Percentiles rank a stretch among this genome's conserved stretches.
Conservation (phyloP, 1,140 invertebrate genomes). For the Sycophaga agraensis region DNA sequence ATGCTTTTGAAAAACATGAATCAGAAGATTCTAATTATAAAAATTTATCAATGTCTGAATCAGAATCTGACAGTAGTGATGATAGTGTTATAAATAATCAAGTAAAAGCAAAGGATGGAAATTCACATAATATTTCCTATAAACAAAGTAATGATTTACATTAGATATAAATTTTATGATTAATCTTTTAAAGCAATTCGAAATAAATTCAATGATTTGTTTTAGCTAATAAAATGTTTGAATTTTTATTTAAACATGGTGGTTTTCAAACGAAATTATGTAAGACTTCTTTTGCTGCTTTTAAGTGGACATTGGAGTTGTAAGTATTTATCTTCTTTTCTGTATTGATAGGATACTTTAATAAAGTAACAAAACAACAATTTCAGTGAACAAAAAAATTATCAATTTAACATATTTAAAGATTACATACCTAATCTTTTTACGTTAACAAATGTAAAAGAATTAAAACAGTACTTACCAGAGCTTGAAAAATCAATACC, state of each 20-base stretch:
- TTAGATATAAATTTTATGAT: not conserved
- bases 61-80: constrained; percentile 34
- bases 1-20: constrained; percentile 39
- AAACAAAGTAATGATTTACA: too few relatives aligned
- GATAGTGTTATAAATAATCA: constrained; percentile 6
- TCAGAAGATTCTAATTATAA: constrained; percentile 17
- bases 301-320: constrained; percentile 52
- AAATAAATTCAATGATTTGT: constrained; percentile 14
- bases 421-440: constrained; percentile 43
- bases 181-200: constrained; percentile 22
- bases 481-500: constrained; percentile 48
- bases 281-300: constrained; percentile 31
- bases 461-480: constrained; percentile 49
- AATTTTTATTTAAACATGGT: constrained; percentile 32
- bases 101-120: constrained; percentile 27
- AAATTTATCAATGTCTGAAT: constrained; percentile 29
- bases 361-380: too few relatives aligned
- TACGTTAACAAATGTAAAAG: constrained; percentile 35
- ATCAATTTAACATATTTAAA: constrained; percentile 43
- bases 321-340: constrained; percentile 32
- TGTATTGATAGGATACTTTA: not conserved
- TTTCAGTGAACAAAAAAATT: constrained; percentile 50
- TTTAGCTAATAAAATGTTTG: constrained; percentile 18
- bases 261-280: constrained; percentile 1
- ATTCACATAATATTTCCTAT: not conserved